Conservation (phyloP, 2,888 invertebrate genomes). For the Xestia sexstrigata region DNA sequence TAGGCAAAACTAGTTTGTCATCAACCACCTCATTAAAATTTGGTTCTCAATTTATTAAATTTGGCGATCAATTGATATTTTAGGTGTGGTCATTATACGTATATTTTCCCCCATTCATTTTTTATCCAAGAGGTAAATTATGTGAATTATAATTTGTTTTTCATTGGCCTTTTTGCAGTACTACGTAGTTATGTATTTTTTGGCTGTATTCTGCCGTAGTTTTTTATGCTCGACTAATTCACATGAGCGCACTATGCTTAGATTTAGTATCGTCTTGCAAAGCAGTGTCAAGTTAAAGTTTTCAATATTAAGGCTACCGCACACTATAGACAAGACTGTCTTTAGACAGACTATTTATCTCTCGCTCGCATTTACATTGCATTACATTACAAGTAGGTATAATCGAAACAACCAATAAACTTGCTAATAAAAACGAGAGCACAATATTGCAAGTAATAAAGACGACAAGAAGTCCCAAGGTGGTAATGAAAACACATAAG, state of each 20-base stretch:
- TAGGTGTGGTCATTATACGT: no score
- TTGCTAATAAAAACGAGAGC: conserved; percentile 30
- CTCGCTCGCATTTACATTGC: no score
- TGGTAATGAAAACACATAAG: conserved; percentile 47
- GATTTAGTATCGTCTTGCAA: conserved; percentile 21
- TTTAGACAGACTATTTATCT: no score
- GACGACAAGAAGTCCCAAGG: conserved; percentile 61
- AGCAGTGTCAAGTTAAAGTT: neutral
- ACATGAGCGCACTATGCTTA: neutral
- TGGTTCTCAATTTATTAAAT: no score
- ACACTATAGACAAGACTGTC: no score
- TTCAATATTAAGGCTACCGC: no score
- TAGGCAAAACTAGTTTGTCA: no score
- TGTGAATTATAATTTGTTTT: conserved; percentile 19
- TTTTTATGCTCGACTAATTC: conserved; percentile 24
- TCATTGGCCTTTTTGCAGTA: conserved; percentile 15
- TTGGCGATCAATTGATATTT: no score
- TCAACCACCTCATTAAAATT: no score
- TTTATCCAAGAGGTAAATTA: conserved; percentile 12
- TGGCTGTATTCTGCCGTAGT: conserved; percentile 3
- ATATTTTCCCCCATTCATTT: no score
- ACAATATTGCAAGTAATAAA: conserved; percentile 48
- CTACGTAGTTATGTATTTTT: conserved; percentile 2
- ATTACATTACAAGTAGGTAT: conserved; percentile 11
- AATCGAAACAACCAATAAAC: conserved; percentile 5